Evolutionary conservation across 2,113 vertebrate genomes (phyloP).

Genomic region (Scartelaos histophorus): DNA sequence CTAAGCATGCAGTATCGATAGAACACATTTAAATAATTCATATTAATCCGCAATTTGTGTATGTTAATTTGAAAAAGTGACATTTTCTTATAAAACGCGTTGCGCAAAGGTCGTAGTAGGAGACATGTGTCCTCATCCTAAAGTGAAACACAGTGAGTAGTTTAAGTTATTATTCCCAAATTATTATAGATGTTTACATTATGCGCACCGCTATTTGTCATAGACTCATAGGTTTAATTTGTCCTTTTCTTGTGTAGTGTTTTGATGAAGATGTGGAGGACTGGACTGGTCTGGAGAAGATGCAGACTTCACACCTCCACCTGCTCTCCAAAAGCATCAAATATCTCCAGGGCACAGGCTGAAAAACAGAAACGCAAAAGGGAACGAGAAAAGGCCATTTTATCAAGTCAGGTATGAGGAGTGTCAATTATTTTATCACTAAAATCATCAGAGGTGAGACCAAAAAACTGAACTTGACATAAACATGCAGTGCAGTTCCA

Average conservation of each 20-base stretch:
- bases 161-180: not conserved
- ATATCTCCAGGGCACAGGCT: conserved; percentile 39
- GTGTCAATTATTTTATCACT: no score
- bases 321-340: conserved; percentile 7
- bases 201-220: not conserved
- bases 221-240: not conserved
- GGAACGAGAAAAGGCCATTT: conserved; percentile 62
- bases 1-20: not conserved
- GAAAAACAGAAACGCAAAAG: conserved; percentile 71
- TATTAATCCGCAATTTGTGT: not conserved
- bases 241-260: not conserved
- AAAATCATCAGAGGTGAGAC: no score
- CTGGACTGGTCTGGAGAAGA: conserved; percentile 25
- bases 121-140: conserved; percentile 33
- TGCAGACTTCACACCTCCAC: conserved; percentile 51
- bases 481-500: no score
- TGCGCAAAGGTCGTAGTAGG: conserved; percentile 38
- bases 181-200: not conserved
- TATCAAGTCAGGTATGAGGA: conserved; percentile 56
- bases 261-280: conserved; percentile 66
- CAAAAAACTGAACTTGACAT: no score
- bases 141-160: conserved; percentile 31
- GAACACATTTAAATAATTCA: not conserved
- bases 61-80: not conserved
- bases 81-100: not conserved